phyloP scores from a whole-genome alignment of 2,113 vertebrate genomes.

The Chrysemys picta region DNA sequence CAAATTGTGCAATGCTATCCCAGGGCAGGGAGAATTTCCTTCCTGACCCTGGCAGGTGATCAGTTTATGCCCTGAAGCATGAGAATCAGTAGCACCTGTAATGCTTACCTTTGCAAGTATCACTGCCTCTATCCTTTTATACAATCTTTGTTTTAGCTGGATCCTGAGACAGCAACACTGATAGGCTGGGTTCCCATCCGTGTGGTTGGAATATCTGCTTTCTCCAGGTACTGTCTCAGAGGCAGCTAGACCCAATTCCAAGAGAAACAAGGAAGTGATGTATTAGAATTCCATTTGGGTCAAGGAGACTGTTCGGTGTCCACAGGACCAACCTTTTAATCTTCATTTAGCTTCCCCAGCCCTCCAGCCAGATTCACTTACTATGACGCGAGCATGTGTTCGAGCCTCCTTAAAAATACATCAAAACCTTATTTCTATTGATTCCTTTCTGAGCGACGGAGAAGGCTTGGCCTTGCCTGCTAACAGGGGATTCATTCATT shows the following conservation, averaged over 20 bases:
- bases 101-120: neutral
- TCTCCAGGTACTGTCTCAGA: neutral
- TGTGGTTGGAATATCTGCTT: neutral
- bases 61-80: neutral
- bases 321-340: neutral
- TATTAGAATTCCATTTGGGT: neutral
- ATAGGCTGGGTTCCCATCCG: no score
- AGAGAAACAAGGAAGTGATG: neutral
- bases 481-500: neutral
- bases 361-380: neutral
- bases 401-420: conserved; percentile 31
- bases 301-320: neutral
- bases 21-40: neutral
- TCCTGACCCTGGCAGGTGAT: neutral
- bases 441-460: neutral
- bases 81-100: neutral
- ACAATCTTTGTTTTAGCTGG: neutral
- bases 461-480: neutral
- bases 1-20: neutral
- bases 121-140: neutral
- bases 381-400: neutral
- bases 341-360: neutral
- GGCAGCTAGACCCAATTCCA: neutral
- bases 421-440: conserved; percentile 7
- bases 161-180: neutral